Conservation (phyloP, 2,888 invertebrate species). For the Idaea dimidiata region DNA sequence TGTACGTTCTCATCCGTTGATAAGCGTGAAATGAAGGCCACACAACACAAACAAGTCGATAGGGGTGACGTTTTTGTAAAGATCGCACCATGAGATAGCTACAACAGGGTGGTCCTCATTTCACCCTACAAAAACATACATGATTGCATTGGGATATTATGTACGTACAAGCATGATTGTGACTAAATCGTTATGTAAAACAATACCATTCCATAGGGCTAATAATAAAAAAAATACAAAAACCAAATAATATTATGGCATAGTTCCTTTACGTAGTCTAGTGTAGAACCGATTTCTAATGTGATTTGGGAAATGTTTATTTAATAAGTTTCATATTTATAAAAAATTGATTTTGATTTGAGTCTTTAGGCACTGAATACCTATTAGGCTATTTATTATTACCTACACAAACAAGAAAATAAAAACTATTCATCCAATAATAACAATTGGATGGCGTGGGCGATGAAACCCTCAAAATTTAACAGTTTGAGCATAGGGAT, state of each 20-base stretch:
- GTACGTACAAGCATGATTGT: neutral
- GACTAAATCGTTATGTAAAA: no score
- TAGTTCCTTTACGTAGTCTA: no score
- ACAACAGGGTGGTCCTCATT: slow-evolving; percentile 62
- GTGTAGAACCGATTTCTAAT: no score
- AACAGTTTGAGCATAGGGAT: slow-evolving; percentile 33
- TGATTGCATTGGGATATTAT: no score
- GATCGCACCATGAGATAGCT: slow-evolving; percentile 61
- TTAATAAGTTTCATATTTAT: no score
- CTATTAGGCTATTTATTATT: no score
- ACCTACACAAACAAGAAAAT: neutral
- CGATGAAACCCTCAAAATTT: slow-evolving; percentile 35
- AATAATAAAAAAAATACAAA: no score
- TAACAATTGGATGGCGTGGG: slow-evolving; percentile 11
- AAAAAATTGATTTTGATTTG: no score
- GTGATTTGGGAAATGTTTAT: no score
- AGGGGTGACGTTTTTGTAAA: slow-evolving; percentile 64
- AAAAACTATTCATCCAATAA: neutral
- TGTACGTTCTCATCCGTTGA: slow-evolving; percentile 18
- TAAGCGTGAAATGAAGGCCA: slow-evolving; percentile 69
- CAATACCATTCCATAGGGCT: no score
- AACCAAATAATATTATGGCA: no score
- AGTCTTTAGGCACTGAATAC: no score
- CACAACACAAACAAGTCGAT: slow-evolving; percentile 69
- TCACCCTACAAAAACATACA: slow-evolving; percentile 29